Evolutionary conservation across 2,888 invertebrate species (phyloP).

Genomic region (Idaea straminata): DNA sequence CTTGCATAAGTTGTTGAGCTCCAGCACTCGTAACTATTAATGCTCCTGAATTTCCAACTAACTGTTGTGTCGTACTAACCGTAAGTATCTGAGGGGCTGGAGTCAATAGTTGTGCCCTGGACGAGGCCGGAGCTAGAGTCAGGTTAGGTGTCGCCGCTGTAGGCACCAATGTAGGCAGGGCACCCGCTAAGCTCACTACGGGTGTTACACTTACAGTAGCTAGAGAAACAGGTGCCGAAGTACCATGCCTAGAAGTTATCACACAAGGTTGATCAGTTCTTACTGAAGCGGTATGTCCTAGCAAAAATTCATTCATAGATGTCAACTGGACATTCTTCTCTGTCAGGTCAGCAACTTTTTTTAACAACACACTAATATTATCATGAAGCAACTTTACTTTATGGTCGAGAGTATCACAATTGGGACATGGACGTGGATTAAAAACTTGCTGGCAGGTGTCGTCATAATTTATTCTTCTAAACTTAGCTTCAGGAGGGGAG

Average conservation of each 20-base stretch:
- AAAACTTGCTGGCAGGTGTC: slow-evolving; percentile 59
- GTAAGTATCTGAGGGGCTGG: slow-evolving; percentile 73
- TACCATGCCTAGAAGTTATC: slow-evolving; percentile 71
- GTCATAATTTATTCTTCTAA: slow-evolving; percentile 61
- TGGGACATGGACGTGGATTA: slow-evolving; percentile 50
- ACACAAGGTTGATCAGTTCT: slow-evolving; percentile 70
- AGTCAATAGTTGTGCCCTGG: slow-evolving; percentile 67
- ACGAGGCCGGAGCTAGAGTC: slow-evolving; percentile 67
- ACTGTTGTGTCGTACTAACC: slow-evolving; percentile 73
- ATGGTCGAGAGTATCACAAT: slow-evolving; percentile 66
- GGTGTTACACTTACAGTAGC: slow-evolving; percentile 76
- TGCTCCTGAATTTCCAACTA: slow-evolving; percentile 71
- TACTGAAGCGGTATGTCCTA: slow-evolving; percentile 63
- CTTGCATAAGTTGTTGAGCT: slow-evolving; percentile 75
- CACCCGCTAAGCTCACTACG: slow-evolving; percentile 69
- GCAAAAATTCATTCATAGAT: slow-evolving; percentile 74
- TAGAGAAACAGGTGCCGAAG: slow-evolving; percentile 70
- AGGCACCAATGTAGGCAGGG: slow-evolving; percentile 66
- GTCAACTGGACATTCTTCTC: slow-evolving; percentile 72
- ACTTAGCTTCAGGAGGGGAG: slow-evolving; percentile 68
- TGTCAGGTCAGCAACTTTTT: slow-evolving; percentile 67
- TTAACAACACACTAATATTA: slow-evolving; percentile 71
- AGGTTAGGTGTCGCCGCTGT: slow-evolving; percentile 64
- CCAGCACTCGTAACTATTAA: slow-evolving; percentile 75
- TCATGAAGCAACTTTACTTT: slow-evolving; percentile 71